Evolutionary conservation across 1,140 invertebrate species (phyloP).

Genomic region (Achatina immaculata): DNA sequence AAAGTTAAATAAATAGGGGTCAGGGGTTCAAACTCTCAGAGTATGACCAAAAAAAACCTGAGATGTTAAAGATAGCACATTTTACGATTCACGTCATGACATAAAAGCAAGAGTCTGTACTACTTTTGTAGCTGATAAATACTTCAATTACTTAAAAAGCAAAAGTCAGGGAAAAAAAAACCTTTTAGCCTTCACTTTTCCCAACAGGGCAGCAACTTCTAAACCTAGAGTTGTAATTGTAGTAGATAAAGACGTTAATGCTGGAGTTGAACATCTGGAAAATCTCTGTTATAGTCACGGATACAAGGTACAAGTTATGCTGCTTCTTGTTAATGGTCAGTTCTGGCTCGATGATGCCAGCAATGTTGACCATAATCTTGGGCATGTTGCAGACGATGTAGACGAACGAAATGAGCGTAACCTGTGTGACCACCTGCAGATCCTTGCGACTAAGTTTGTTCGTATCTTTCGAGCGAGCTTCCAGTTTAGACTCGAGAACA

Average conservation of each 20-base stretch:
- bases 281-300: neutral
- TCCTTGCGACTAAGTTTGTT: slow-evolving; percentile 14
- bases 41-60: too few species aligned
- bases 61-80: too few species aligned
- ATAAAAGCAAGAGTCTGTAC: too few species aligned
- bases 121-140: too few species aligned
- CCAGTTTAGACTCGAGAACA: neutral
- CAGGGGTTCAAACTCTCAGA: too few species aligned
- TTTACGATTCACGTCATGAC: too few species aligned
- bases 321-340: neutral
- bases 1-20: too few species aligned
- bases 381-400: slow-evolving; percentile 20
- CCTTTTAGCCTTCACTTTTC: too few species aligned
- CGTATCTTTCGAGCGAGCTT: neutral
- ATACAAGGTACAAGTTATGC: neutral
- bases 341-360: neutral
- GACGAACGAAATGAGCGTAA: slow-evolving; percentile 2
- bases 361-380: neutral
- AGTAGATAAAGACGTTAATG: slow-evolving; percentile 8
- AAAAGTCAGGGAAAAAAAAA: too few species aligned
- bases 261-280: slow-evolving; percentile 11
- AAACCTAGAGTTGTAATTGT: slow-evolving; percentile 9
- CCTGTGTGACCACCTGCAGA: slow-evolving; percentile 13
- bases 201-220: neutral
- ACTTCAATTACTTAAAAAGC: too few species aligned